These are phyloP conservation scores for Okapia johnstoni DNA, from an alignment of 2,113 vertebrate genomes.

Conservation along the genomic window DNA sequence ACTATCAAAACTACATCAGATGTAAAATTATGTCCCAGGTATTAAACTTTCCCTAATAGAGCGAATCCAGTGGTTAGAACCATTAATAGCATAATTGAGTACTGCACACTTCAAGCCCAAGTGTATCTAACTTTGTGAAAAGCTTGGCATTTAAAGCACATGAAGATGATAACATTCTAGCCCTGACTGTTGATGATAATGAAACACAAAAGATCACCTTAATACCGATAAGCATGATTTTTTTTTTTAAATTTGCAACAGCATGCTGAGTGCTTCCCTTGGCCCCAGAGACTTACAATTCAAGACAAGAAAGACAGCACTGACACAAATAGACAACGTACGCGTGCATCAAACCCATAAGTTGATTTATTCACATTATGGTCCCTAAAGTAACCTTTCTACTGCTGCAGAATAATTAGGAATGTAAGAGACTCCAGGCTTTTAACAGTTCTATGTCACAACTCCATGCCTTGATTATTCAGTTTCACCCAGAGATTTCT, in stretches of 20 bases:
- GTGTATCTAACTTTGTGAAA: neutral
- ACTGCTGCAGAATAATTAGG: neutral
- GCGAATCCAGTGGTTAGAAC: neutral
- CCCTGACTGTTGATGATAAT: neutral
- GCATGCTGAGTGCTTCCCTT: neutral
- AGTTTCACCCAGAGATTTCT: neutral
- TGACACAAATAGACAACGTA: neutral
- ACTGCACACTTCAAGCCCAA: neutral
- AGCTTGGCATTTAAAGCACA: neutral
- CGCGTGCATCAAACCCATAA: neutral
- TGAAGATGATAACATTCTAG: neutral
- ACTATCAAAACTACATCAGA: neutral
- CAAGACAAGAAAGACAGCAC: slow-evolving; percentile 24
- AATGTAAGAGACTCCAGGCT: neutral
- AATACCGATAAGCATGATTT: neutral
- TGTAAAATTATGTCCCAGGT: neutral
- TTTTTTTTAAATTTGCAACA: neutral
- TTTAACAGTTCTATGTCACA: neutral
- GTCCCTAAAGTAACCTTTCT: neutral
- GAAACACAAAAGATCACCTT: neutral
- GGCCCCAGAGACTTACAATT: neutral
- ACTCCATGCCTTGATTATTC: neutral
- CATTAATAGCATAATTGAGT: neutral
- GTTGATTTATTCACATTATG: neutral
- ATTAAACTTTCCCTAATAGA: neutral